These are phyloP conservation scores for Bacillus rossius DNA, from an alignment of 1,140 invertebrate genomes.

Conservation along the genomic window DNA sequence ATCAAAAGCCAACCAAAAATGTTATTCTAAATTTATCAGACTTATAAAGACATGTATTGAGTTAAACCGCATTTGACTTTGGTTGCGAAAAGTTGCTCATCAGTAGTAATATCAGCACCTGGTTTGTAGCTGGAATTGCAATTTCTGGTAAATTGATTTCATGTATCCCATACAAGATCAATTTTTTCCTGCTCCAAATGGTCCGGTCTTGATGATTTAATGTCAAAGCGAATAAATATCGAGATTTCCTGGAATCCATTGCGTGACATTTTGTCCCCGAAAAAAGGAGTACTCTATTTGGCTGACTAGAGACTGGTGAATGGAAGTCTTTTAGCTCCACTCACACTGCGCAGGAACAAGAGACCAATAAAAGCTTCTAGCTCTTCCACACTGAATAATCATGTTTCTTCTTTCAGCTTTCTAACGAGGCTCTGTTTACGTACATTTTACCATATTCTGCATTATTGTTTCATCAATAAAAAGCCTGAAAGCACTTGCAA, in stretches of 20 bases:
- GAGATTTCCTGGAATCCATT: constrained; percentile 29
- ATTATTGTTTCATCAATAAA: constrained; percentile 26
- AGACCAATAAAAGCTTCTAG: constrained; percentile 31
- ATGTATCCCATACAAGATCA: constrained; percentile 34
- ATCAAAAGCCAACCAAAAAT: constrained; percentile 37
- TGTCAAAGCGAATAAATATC: constrained; percentile 34
- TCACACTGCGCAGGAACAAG: constrained; percentile 29
- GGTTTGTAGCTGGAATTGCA: constrained; percentile 34
- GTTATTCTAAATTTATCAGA: constrained; percentile 39
- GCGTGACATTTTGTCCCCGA: background rate
- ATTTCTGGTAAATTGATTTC: constrained; percentile 36
- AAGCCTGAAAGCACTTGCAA: background rate
- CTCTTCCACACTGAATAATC: constrained; percentile 23
- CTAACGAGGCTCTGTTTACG: constrained; percentile 21
- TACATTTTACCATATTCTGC: constrained; percentile 23
- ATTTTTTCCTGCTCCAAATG: constrained; percentile 30
- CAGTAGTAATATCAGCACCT: constrained; percentile 29
- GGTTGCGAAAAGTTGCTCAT: constrained; percentile 21
- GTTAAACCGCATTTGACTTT: constrained; percentile 30
- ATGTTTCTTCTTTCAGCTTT: constrained; percentile 19
- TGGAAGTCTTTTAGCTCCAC: constrained; percentile 26
- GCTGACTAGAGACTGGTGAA: constrained; percentile 5
- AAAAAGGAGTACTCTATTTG: constrained; percentile 1
- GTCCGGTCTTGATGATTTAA: constrained; percentile 13
- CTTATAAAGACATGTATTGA: constrained; percentile 38